Percentiles rank a stretch among this genome's conserved stretches.
phyloP scores from a whole-genome alignment of 2,888 invertebrate genomes.

The Agonopterix alstromeriana region DNA sequence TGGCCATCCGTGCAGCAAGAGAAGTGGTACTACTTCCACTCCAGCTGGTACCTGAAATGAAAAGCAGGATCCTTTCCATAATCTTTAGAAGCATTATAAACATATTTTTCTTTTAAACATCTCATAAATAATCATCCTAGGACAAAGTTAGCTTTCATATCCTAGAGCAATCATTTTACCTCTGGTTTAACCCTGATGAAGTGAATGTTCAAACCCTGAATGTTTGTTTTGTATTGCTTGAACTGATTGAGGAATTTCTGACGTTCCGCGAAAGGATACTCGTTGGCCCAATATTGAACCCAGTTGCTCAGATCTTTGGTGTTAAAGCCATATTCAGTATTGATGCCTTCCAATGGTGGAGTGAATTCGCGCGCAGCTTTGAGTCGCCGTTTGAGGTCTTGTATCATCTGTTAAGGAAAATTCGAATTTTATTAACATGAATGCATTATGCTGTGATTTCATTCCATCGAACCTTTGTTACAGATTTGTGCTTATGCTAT shows the following conservation, averaged over 20 bases:
- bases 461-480: too few species aligned
- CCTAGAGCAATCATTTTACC: slow-evolving; percentile 19
- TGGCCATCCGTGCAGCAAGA: slow-evolving; percentile 90
- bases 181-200: slow-evolving; percentile 83
- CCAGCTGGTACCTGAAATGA: slow-evolving; percentile 49
- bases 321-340: slow-evolving; percentile 87
- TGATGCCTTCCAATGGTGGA: not conserved
- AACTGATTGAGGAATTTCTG: slow-evolving; percentile 82
- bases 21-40: slow-evolving; percentile 74
- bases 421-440: too few species aligned
- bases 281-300: slow-evolving; percentile 85
- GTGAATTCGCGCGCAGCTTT: not conserved
- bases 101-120: not conserved
- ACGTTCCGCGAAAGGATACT: slow-evolving; percentile 80
- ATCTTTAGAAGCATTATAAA: not conserved
- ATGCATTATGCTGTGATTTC: too few species aligned
- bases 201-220: slow-evolving; percentile 85
- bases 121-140: too few species aligned
- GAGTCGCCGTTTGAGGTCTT: not conserved
- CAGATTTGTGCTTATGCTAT: too few species aligned
- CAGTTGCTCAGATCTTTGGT: slow-evolving; percentile 79
- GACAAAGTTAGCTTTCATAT: not conserved
- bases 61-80: not conserved
- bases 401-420: not conserved
- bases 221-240: slow-evolving; percentile 85